Evolutionary conservation across 64 coral and sea anemone genomes (phyloP).

Genomic region (Porites lutea): DNA sequence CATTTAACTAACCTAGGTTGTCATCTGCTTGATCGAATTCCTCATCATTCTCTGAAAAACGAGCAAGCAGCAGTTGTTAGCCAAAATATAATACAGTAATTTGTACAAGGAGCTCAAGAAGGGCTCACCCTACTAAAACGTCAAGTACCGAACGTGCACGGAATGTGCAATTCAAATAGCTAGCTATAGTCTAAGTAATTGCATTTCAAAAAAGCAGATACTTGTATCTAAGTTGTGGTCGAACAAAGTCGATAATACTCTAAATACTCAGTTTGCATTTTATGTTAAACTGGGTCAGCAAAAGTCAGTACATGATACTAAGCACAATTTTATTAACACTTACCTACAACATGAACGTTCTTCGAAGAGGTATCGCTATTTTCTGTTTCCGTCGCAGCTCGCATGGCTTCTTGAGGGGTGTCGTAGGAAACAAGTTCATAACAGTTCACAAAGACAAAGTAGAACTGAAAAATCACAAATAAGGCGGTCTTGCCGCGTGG

Average conservation of each 20-base stretch:
- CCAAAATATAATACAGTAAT: too few species aligned
- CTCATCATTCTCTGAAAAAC: not conserved
- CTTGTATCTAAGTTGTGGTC: too few species aligned
- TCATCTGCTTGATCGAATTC: not conserved
- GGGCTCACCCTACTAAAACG: too few species aligned
- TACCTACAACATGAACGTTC: conserved; percentile 12
- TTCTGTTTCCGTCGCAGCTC: not conserved
- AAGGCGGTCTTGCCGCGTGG: not conserved
- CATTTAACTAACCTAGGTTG: not conserved
- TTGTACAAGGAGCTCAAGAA: too few species aligned
- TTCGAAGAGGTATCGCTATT: not conserved
- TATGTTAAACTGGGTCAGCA: too few species aligned
- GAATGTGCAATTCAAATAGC: too few species aligned
- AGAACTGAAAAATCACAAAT: not conserved
- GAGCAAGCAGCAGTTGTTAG: not conserved
- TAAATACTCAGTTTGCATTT: too few species aligned
- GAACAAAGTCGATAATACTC: too few species aligned
- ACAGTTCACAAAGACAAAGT: not conserved
- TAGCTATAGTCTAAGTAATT: too few species aligned
- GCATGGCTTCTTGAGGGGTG: conserved; percentile 15
- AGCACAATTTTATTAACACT: not conserved
- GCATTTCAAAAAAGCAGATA: too few species aligned
- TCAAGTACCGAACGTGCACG: too few species aligned
- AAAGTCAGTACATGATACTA: too few species aligned
- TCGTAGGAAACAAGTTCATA: not conserved